A percentile compares a stretch with the other conserved stretches of the same genome.
Evolutionary conservation across 23 tunicate genomes (phyloP).

Genomic region (Corella eumyota): DNA sequence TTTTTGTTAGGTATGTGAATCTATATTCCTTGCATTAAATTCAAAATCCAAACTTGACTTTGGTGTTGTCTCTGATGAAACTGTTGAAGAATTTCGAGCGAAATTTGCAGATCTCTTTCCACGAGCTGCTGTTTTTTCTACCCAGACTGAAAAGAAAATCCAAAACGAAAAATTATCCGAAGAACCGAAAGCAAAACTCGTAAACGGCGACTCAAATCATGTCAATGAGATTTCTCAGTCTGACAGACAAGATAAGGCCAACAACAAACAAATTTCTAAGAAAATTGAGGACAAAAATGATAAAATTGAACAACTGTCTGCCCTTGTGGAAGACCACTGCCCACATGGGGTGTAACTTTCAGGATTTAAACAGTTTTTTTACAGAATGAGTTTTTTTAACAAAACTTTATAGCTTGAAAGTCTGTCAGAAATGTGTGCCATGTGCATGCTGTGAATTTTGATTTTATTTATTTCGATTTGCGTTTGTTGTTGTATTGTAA

Average conservation of each 20-base stretch:
- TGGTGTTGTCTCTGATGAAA: constrained; percentile 17
- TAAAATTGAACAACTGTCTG: neutral
- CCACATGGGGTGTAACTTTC: constrained; percentile 1
- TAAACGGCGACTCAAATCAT: constrained; percentile 2
- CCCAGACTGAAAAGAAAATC: constrained; percentile 1
- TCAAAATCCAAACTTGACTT: constrained; percentile 6
- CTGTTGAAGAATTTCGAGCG: constrained; percentile 1
- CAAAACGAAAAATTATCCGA: no score
- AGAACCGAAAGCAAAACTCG: neutral
- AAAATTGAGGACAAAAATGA: neutral
- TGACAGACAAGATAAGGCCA: neutral
- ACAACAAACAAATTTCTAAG: neutral
- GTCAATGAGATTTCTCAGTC: neutral
- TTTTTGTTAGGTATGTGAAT: constrained; percentile 27
- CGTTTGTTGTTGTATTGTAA: no score
- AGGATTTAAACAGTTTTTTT: no score
- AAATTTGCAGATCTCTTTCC: constrained; percentile 27
- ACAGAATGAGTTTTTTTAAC: no score
- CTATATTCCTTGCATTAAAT: constrained; percentile 5
- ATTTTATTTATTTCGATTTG: no score
- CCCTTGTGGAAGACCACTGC: constrained; percentile 6
- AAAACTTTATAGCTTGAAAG: no score
- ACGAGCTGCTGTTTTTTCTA: constrained; percentile 17
- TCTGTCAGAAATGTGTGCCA: no score
- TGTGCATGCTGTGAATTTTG: no score